Evolutionary conservation across 2,113 vertebrate species (phyloP).

Genomic region (Lepidothrix coronata): DNA sequence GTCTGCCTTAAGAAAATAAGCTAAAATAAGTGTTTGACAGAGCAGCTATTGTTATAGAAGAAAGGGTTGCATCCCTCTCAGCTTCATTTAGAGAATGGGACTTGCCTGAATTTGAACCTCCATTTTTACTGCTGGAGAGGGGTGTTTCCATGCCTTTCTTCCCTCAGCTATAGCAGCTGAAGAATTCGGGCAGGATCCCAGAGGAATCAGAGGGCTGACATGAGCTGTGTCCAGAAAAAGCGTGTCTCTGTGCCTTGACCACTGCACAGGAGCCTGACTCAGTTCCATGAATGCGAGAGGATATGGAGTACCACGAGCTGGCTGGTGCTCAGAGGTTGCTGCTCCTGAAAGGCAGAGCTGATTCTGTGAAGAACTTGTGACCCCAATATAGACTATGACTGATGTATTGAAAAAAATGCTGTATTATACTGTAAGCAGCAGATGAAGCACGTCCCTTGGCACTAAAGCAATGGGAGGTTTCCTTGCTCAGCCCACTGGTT

Average conservation of each 20-base stretch:
- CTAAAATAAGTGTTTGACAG: neutral
- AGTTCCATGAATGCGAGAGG: accelerated
- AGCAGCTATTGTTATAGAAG: neutral
- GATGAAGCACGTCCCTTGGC: neutral
- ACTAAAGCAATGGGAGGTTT: neutral
- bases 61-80: neutral
- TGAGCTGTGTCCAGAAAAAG: neutral
- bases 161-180: neutral
- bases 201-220: neutral
- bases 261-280: neutral
- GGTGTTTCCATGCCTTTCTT: neutral
- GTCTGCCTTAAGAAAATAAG: neutral
- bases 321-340: accelerated
- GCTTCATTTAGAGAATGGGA: neutral
- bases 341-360: neutral
- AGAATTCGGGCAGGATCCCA: neutral
- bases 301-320: accelerated
- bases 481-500: neutral
- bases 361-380: neutral
- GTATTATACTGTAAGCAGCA: neutral
- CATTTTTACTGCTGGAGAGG: neutral
- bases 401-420: neutral
- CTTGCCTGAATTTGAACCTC: neutral
- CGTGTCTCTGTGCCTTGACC: neutral
- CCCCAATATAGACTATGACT: neutral